These are phyloP conservation scores for Drosophila pandora DNA, from an alignment of 1,140 invertebrate species.

Conservation along the genomic window DNA sequence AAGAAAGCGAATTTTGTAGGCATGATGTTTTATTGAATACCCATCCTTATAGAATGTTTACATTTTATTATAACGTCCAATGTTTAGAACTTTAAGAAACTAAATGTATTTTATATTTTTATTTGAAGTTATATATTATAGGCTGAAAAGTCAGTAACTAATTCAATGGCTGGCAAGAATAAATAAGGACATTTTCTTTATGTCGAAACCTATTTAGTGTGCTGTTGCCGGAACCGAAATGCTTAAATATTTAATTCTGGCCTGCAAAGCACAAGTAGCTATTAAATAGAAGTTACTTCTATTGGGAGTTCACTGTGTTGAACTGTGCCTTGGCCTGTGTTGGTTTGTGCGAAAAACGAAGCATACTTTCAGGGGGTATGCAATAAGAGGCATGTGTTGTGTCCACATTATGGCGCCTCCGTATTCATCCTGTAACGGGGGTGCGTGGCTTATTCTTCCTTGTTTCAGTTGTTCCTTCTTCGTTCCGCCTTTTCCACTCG, in stretches of 20 bases:
- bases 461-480: slow-evolving; percentile 13
- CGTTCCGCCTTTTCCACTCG: slow-evolving; percentile 1
- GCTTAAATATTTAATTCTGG: background rate
- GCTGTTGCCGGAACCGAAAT: background rate
- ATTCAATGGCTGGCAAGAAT: background rate
- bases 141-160: background rate
- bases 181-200: background rate
- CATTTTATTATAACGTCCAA: too few relatives aligned
- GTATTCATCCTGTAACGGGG: slow-evolving; percentile 12
- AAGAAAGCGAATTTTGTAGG: too few relatives aligned
- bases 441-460: slow-evolving; percentile 19
- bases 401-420: background rate
- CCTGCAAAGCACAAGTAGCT: background rate
- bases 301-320: slow-evolving; percentile 3
- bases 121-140: background rate
- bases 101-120: background rate
- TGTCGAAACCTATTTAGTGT: background rate
- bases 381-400: background rate
- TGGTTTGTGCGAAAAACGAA: background rate
- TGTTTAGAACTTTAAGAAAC: too few relatives aligned
- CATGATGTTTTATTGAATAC: too few relatives aligned
- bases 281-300: background rate
- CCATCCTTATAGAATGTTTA: too few relatives aligned
- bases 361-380: slow-evolving; percentile 37
- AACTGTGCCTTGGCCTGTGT: background rate